Evolutionary conservation across 2,113 vertebrate species (phyloP).

Genomic region (Actinemys pallida): DNA sequence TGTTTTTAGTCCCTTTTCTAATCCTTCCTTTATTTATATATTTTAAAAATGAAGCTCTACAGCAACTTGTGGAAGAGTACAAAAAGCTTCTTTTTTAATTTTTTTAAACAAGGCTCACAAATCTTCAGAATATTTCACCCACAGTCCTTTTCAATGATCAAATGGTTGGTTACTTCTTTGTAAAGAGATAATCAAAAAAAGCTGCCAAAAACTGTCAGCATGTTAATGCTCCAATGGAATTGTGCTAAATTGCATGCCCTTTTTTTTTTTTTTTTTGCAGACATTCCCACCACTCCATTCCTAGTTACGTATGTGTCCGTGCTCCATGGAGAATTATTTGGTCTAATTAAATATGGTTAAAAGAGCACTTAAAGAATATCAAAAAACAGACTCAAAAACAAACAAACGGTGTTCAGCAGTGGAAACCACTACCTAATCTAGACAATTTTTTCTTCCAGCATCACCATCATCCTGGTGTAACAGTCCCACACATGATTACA

Average conservation of each 20-base stretch:
- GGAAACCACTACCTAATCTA: neutral
- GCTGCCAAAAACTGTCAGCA: neutral
- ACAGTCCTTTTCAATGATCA: neutral
- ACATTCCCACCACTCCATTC: neutral
- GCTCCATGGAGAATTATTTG: neutral
- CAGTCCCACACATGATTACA: neutral
- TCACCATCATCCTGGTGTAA: neutral
- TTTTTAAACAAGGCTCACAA: slow-evolving; percentile 2
- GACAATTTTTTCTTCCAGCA: neutral
- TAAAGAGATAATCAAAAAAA: slow-evolving; percentile 30
- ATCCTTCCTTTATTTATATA: slow-evolving; percentile 15
- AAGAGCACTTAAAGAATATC: neutral
- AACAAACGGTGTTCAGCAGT: neutral
- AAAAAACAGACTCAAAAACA: neutral
- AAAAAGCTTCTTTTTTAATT: neutral
- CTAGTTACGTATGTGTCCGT: neutral
- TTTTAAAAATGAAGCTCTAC: slow-evolving; percentile 12
- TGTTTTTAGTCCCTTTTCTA: slow-evolving; percentile 8
- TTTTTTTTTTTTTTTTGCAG: no score
- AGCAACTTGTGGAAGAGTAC: neutral
- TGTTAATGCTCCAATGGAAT: neutral
- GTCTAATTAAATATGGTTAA: neutral
- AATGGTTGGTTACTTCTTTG: slow-evolving; percentile 26
- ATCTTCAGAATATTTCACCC: neutral
- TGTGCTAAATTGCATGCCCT: neutral